Base-by-base conservation (phyloP, 2,113 vertebrate species). In the Crotalus viridis region DNA sequence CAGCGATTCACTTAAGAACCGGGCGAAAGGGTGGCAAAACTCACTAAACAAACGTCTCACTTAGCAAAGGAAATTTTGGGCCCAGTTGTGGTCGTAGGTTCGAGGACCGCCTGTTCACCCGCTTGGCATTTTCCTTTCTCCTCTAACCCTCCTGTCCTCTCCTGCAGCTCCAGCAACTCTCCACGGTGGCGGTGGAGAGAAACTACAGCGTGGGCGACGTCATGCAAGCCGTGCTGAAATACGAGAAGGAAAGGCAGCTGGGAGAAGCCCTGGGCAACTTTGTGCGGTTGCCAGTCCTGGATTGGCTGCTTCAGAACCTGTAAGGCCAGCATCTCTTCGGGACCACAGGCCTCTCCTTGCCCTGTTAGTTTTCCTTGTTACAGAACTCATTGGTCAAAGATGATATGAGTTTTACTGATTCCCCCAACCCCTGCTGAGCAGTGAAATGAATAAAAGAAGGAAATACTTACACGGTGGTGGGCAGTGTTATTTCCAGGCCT, bases 191-290 rank as follows among this genome's bases (percentile, higher is more conserved):
- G 0, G 92, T 39, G 93, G 94, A 97, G 1, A 97, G 96, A 52
- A 95, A 93, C 17, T 90, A 95, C 57, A 95, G 96, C 1, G 95
- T 94, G 0, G 95, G 95, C 7, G 95, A 96, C 64, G 94, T 97
- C 26, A 96, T 96, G 85, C 95, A 96, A 92, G 94, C 93, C 0
- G 93, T 97, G 52, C 93, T 97, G 90, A 93, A 93, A 90, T 96
- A 97, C 0, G 95, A 96, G 94, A 97, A 97, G 91, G 92, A 96
- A 91, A 92, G 95, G 33, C 95, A 96, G 69, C 94, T 96, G 93
- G 93, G 96, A 0, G 96, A 97, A 93, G 96, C 96, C 0, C 91
- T 95, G 93, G 96, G 95, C 1, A 97, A 95, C 7, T 89, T 97
- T 7, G 93, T 94, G 1, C 89, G 92, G 88, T 90, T 96, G 92